Evolutionary conservation across 2,113 vertebrate genomes (phyloP), one percentile per base, ranked within the genome.

Genomic region (Gorsachius goisagi): DNA sequence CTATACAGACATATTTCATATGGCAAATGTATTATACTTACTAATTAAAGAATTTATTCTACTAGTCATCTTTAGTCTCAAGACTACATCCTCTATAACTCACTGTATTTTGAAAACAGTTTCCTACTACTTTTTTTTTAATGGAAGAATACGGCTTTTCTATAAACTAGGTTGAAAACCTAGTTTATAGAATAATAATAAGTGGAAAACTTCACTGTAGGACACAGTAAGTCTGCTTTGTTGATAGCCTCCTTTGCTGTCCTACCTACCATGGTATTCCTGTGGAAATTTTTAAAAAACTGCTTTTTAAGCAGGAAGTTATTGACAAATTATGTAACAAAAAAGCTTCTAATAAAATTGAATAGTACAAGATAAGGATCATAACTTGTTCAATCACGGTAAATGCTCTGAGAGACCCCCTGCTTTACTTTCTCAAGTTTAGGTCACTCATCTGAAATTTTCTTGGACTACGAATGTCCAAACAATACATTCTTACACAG

Each of bases 211-310:
- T 45, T 64, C 41, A 67, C 32, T 32, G 32, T 9, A 60, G 11
- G 2, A 68, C 0, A 50, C 3, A 71, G 9, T 1, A 1, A 82
- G 11, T 39, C 26, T 75, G 47, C 19, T 75, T 79, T 67, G n/a
- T 53, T 0, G 2, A 32, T 0, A 75, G 19, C 8, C 15, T 80
- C 28, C 39, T 64, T 20, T 56, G 14, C 44, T 73, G 24, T 50
- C 60, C 30, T 39, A 37, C 33, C 55, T 39, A 73, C 13, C 52
- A 32, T 5, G 9, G 56, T 24, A 77, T 16, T 47, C 20, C 64
- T 49, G 17, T 52, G 8, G 4, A 52, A 50, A 15, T 24, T 59
- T 89, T 88, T 50, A 3, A 84, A 82, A 26, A 77, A 39, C 4
- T 56, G 24, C 14, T 90, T 87, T 82, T 47, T 9, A 82, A 30